phyloP scores from a whole-genome alignment of 2,113 vertebrate species.

The Scortum barcoo region DNA sequence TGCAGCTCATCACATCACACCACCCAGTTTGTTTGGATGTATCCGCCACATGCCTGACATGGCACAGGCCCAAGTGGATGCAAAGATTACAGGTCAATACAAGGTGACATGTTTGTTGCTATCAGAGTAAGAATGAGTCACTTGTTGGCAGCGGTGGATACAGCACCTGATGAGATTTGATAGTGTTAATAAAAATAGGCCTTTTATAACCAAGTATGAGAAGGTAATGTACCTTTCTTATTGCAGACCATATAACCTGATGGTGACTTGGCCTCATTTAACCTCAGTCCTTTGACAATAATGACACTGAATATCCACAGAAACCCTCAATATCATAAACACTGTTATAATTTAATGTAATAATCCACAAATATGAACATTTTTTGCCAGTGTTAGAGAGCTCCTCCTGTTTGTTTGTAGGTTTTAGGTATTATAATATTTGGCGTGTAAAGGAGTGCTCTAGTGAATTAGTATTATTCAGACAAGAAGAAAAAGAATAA shows the following conservation, averaged over 20 bases:
- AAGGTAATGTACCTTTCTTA: background rate
- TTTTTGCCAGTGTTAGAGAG: too few relatives aligned
- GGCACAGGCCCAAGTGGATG: background rate
- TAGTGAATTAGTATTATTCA: too few relatives aligned
- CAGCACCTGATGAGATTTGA: background rate
- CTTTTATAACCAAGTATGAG: background rate
- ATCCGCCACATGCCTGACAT: background rate
- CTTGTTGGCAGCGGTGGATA: background rate
- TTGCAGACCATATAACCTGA: background rate
- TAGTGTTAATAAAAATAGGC: background rate
- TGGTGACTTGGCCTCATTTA: background rate
- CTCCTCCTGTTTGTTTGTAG: too few relatives aligned
- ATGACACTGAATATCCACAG: background rate
- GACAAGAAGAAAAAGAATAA: too few relatives aligned
- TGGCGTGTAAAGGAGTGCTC: too few relatives aligned
- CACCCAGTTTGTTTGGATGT: background rate
- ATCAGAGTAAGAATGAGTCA: background rate
- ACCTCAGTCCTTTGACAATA: background rate
- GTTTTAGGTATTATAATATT: too few relatives aligned
- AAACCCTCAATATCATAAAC: background rate
- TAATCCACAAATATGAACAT: background rate
- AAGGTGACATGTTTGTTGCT: slow-evolving; percentile 2
- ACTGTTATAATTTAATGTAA: background rate
- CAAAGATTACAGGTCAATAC: slow-evolving; percentile 2
- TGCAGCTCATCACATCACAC: background rate